Evolutionary conservation across 2,797 vertebrate genomes (phyloP), one percentile per base, ranked within the genome.

Genomic region (Sebastolobus altivelis): DNA sequence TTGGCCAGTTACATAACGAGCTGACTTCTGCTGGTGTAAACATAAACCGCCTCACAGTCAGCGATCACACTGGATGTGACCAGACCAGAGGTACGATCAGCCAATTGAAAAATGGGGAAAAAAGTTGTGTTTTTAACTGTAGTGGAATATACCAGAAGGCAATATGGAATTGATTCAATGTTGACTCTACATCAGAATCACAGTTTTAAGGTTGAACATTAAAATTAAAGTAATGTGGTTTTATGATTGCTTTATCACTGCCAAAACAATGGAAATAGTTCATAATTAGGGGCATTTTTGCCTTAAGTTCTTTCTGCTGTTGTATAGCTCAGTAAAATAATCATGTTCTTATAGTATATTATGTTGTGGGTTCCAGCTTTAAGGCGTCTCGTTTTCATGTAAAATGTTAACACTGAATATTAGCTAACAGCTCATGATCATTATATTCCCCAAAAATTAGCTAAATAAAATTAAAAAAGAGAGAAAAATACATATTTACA

Each of bases 61-160:
- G 93, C 1, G 79, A 96, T 49, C 96, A 97, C 63, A 75, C 46
- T 1, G 94, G 88, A 77, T 97, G 97, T 67, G 82, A 80, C 13
- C 25, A 69, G 81, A 58, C 2, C 62, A 61, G 18, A 77, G 8
- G 65, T 27, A 31, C 13, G 37, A 61, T 8, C 20, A 22, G 22
- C 5, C 20, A 59, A 61, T 4, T 2, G 8, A 10, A 33, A 6
- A 22, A 20, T 6, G 1, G 3, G n/a, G 11, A 69, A 18, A 1
- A 1, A 37, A 3, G 13, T 25, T 22, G 46, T 72, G n/a, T n/a
- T 10, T 35, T 20, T 20, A 13, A 5, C 4, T 25, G 22, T 40
- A 4, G 20, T 18, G 13, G 1, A 63, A 52, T 8, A n/a, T 2
- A 63, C 14, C 13, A 25, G 7, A 7, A 1, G 9, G 25, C 25